Evolutionary conservation across 2,113 vertebrate genomes (phyloP).

Genomic region (Maccullochella peelii): DNA sequence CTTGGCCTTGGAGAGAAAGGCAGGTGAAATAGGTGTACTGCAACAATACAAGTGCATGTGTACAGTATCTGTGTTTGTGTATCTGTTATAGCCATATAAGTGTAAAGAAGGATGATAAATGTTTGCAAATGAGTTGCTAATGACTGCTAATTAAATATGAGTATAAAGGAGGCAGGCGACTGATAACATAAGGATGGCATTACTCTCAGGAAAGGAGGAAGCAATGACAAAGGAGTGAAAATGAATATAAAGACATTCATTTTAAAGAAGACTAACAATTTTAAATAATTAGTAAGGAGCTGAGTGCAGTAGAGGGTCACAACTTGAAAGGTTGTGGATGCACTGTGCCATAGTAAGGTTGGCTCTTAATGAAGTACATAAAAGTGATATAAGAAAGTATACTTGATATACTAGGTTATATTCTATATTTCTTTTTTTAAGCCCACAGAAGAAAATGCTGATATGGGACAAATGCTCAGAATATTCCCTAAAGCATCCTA

Average conservation of each 20-base stretch:
- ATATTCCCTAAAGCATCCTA: constrained; percentile 40
- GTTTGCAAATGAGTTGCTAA: neutral
- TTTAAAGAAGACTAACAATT: neutral
- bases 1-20: neutral
- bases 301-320: neutral
- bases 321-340: neutral
- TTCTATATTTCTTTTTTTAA: constrained; percentile 26
- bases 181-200: neutral
- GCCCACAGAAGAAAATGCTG: constrained; percentile 41
- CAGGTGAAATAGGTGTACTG: neutral
- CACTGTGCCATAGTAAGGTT: neutral
- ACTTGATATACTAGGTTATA: constrained; percentile 15
- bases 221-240: neutral
- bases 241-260: neutral
- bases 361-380: constrained; percentile 42
- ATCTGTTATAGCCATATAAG: neutral
- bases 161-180: neutral
- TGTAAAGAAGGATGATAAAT: neutral
- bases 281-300: neutral
- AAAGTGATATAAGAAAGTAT: constrained; percentile 42
- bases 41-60: neutral
- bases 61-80: neutral
- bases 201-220: neutral
- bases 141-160: constrained; percentile 10
- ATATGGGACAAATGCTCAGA: constrained; percentile 35